Base-by-base conservation (phyloP, 2,888 invertebrate genomes). In the Lepas anatifera region DNA sequence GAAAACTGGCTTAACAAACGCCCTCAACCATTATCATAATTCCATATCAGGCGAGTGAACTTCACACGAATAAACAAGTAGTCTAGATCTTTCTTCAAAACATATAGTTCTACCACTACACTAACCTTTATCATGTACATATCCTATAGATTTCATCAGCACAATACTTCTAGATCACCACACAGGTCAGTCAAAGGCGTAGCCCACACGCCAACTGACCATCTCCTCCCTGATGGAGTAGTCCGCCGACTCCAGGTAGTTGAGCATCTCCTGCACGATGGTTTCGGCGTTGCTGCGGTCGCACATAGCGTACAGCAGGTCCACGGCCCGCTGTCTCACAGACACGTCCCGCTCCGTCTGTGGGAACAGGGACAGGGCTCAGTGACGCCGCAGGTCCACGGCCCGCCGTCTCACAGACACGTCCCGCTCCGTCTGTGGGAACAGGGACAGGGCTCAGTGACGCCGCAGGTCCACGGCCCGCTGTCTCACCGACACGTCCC, bases 211-310 rank as follows among this genome's bases (percentile, higher is more conserved):
- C 27, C 16, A 25, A 70, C 77, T 73, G 75, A 85, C 99, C 99
- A 99, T 99, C 83, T 99, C 99, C 83, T 99, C 99, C 75, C 99
- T 86, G 77, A 99, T 99, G 37, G 98, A 98, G 82, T 99, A 99
- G 82, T 99, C 99, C 70, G 99, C 99, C 35, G 97, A 96, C 84
- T 99, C 99, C 76, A 99, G 84, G 80, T 99, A 99, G 79, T 95
- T 92, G 75, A 99, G 84, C 99, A 99, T 99, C 83, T 99, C 99
- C 79, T 95, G 95, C 10, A 99, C 99, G 79, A 99, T 99, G 83
- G 98, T 96, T 81, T 96, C 96, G 32, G 98, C 96, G 83, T 99
- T 99, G 75, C 93, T 93, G 78, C 96, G 92, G 82, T 99, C 99
- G 83, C 99, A 99, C 99, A 99, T 99, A 58, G 99, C 99, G 83